Percentiles rank a stretch among this genome's conserved stretches.
Conservation (phyloP, 2,888 invertebrate genomes). For the Nesidiocoris tenuis region DNA sequence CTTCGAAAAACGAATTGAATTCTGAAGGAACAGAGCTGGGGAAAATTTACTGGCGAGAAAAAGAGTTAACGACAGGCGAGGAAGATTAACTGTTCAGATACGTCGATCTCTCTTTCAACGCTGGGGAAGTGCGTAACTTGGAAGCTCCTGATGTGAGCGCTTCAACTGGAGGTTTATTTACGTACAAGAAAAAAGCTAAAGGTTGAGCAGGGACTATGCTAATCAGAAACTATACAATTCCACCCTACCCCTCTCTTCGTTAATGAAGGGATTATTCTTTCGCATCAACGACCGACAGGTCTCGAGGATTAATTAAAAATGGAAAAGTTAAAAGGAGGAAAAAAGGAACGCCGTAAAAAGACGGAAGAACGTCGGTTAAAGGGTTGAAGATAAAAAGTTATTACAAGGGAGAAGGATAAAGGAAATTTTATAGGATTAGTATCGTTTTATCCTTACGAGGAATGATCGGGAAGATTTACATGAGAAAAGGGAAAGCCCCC, state of each 20-base stretch:
- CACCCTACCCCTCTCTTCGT: slow-evolving; percentile 3
- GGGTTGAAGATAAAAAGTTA: slow-evolving; percentile 44
- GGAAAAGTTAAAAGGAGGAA: slow-evolving; percentile 2
- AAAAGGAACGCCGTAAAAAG: slow-evolving; percentile 5
- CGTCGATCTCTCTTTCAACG: background rate
- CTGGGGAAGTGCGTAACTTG: background rate
- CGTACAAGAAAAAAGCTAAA: background rate
- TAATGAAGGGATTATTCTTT: slow-evolving; percentile 43
- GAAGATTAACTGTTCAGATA: background rate
- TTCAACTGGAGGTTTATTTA: background rate
- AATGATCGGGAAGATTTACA: slow-evolving; percentile 29
- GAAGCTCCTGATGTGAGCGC: background rate
- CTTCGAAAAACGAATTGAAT: too few relatives aligned
- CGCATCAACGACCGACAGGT: slow-evolving; percentile 42
- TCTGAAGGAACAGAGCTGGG: background rate
- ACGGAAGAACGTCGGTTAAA: slow-evolving; percentile 8
- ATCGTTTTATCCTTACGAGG: slow-evolving; percentile 9
- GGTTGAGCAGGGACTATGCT: slow-evolving; percentile 28
- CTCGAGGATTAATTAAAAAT: slow-evolving; percentile 42
- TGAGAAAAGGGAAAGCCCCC: slow-evolving; percentile 27
- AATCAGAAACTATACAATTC: slow-evolving; percentile 12
- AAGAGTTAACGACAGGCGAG: background rate
- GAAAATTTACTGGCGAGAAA: background rate
- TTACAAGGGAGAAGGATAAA: slow-evolving; percentile 27
- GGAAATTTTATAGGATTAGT: slow-evolving; percentile 39